These are phyloP conservation scores for Polyommatus icarus DNA, from an alignment of 2,888 invertebrate genomes.

Conservation along the genomic window DNA sequence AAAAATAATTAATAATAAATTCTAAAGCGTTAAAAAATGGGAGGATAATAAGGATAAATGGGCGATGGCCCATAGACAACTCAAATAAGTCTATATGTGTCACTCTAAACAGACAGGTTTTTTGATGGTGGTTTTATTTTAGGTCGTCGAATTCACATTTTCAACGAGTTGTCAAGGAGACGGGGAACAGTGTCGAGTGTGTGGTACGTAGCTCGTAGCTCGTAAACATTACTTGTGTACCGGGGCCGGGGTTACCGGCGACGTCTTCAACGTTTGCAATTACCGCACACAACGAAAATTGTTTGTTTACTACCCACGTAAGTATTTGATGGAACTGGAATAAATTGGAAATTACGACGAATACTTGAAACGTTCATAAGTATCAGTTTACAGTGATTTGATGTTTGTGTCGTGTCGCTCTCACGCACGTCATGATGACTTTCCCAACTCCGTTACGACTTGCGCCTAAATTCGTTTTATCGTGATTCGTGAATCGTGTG, in stretches of 20 bases:
- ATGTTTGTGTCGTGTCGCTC: no score
- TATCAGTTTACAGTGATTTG: no score
- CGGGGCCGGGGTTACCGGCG: neutral
- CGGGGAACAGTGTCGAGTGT: conserved; percentile 29
- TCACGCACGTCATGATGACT: no score
- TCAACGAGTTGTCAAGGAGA: conserved; percentile 36
- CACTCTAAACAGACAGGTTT: conserved; percentile 2
- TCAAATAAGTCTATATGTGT: no score
- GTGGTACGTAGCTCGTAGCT: conserved; percentile 18
- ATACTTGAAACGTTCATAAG: neutral
- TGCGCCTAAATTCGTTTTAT: no score
- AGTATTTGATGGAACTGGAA: neutral
- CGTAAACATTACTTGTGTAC: conserved; percentile 10
- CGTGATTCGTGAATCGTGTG: no score
- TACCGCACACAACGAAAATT: neutral
- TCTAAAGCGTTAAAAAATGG: no score
- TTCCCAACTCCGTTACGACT: no score
- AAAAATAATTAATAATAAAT: no score
- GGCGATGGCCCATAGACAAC: no score
- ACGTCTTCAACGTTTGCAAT: conserved; percentile 12
- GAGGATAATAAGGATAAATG: no score
- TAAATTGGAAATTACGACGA: neutral
- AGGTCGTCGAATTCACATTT: conserved; percentile 40
- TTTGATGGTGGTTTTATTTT: conserved; percentile 36
- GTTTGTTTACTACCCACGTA: neutral